Evolutionary conservation across 2,113 vertebrate genomes (phyloP).

Genomic region (Cyphomyrus plagiostoma): DNA sequence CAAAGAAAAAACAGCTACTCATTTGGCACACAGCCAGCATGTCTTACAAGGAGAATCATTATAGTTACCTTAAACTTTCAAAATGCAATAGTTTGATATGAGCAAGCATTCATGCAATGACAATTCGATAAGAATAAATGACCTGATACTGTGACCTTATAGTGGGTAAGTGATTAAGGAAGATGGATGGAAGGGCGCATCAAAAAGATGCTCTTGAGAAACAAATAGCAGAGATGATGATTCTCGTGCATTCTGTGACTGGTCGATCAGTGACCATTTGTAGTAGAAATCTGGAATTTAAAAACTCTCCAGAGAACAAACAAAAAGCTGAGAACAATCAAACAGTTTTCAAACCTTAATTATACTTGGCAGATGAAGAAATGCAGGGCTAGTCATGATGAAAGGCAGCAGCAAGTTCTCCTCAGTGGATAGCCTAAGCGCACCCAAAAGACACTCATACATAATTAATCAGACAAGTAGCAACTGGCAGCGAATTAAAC

Average conservation of each 20-base stretch:
- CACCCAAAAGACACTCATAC: background rate
- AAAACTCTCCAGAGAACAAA: background rate
- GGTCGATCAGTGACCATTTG: background rate
- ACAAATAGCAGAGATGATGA: background rate
- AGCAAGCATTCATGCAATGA: background rate
- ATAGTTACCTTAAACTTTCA: background rate
- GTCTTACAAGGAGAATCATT: background rate
- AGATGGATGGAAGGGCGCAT: background rate
- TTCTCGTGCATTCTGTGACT: background rate
- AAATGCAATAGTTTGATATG: background rate
- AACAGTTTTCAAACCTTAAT: background rate
- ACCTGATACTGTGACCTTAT: background rate
- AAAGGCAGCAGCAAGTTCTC: background rate
- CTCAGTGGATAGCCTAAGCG: background rate
- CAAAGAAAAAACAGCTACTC: background rate
- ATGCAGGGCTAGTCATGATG: background rate
- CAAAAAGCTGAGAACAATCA: background rate
- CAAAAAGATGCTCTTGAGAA: background rate
- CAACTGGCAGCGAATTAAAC: background rate
- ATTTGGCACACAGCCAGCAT: background rate
- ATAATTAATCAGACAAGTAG: background rate
- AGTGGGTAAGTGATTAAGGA: background rate
- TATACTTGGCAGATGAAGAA: background rate
- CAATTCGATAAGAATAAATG: background rate
- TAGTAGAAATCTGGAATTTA: background rate